phyloP scores from a whole-genome alignment of 2,113 vertebrate genomes.

The Parotia lawesii region DNA sequence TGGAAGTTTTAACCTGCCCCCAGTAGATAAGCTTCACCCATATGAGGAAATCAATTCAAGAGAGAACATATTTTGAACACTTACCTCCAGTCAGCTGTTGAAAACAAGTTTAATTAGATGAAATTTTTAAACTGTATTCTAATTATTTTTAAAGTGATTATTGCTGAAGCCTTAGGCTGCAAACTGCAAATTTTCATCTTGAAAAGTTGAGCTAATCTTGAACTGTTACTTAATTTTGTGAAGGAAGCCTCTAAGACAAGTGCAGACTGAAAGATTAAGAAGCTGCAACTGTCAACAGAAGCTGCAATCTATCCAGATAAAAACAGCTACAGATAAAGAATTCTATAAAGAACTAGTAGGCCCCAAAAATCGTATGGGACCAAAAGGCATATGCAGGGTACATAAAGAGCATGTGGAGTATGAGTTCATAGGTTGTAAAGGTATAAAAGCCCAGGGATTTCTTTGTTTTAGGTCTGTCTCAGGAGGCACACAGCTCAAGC shows the following conservation, averaged over 20 bases:
- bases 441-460: background rate
- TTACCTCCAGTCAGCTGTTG: background rate
- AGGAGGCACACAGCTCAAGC: background rate
- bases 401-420: background rate
- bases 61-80: background rate
- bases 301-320: background rate
- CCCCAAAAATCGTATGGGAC: background rate
- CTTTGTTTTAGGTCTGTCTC: background rate
- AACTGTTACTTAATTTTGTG: background rate
- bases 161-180: background rate
- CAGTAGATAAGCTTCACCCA: background rate
- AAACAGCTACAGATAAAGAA: background rate
- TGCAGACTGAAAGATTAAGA: background rate
- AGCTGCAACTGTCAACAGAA: background rate
- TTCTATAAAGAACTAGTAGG: background rate
- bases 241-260: background rate
- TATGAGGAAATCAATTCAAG: background rate
- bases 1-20: background rate
- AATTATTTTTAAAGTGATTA: background rate
- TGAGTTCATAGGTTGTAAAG: background rate
- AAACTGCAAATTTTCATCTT: background rate
- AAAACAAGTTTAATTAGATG: background rate
- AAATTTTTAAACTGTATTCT: background rate
- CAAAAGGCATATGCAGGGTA: background rate
- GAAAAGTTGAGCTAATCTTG: background rate